Evolutionary conservation across 2,797 vertebrate species (phyloP), one percentile per base, ranked within the genome.

Genomic region (Coranthus polyacanthus): DNA sequence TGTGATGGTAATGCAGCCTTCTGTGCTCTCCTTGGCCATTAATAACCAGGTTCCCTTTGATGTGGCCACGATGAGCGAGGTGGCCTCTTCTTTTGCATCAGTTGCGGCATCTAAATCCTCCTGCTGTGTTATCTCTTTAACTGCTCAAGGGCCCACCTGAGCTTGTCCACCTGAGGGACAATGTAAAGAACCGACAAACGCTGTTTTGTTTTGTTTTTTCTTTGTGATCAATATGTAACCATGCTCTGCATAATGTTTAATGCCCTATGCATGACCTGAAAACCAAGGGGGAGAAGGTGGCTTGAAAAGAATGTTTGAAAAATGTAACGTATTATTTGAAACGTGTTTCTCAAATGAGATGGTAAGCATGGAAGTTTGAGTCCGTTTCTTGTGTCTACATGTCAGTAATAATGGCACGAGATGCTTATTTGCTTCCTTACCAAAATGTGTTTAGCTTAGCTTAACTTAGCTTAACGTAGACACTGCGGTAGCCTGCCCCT

Each of bases 21-120:
- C 68, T 83, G 79, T 73, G 82, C 81, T 83, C 81, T 90, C 86
- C 72, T 80, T 79, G 54, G 63, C 70, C 55, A n/a, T 91, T 92
- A 92, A 92, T 69, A 90, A 82, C 83, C 89, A 78, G 65, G 78
- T 63, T 57, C 66, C 47, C 91, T 96, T 95, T 95, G 92, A 93
- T 93, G 90, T 91, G 72, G 47, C 80, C 73, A 46, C 39, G 66
- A 52, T 44, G 75, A 63, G 69, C n/a, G 70, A 50, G 18, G 88
- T 92, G 89, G 85, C 68, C 76, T 63, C 24, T 44, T 64, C 93
- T 92, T 91, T 80, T 92, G 59, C 75, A 74, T 93, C 85, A 81
- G 75, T 91, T 88, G 79, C 81, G 81, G 78, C 82, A 86, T 88
- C 84, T 86, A 94, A 94, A 90, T 78, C 54, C 21, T 56, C 59